Evolutionary conservation across 2,797 vertebrate species (phyloP), one percentile per base, ranked within the genome.

Genomic region (Microctenopoma lineatum): DNA sequence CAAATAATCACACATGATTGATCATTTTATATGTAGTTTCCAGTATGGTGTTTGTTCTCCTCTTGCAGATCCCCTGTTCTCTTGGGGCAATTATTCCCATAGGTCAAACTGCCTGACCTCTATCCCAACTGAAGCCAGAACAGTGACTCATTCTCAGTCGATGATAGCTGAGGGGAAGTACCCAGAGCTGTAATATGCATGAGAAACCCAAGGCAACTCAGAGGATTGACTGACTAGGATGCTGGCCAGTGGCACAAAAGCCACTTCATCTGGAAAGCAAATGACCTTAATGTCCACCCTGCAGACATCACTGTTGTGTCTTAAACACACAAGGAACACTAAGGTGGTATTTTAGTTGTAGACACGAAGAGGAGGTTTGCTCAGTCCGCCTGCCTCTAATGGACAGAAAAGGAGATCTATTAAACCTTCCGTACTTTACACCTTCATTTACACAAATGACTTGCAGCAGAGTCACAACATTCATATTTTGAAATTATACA

Each of bases 101-200:
- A 74, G 88, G 80, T 88, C 85, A 81, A 82, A 86, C 72, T 62
- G 46, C 62, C 75, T 87, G 86, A 89, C 85, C 84, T 77, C 64
- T 66, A 59, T 63, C 47, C 71, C 1, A 48, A 70, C 73, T 79
- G 55, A 47, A 80, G 79, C 80, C 78, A 73, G 36, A 79, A 60
- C 32, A 62, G 72, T 87, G 85, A 90, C 73, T 90, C 87, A 90
- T 75, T 80, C 34, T 77, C 34, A 68, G 62, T 70, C 83, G 84
- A 86, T 74, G 75, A 82, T 73, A 77, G 70, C n/a, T 4, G 57
- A n/a, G 59, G 77, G 63, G 70, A 67, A 67, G 55, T 41, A 73
- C 81, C 77, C 66, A 4, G 65, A 65, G 84, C 79, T 59, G 74
- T 76, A 84, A 85, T 81, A 77, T 72, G 78, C 85, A 90, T 90